Base-by-base conservation (phyloP, 2,113 vertebrate genomes). In the Toxostoma redivivum region DNA sequence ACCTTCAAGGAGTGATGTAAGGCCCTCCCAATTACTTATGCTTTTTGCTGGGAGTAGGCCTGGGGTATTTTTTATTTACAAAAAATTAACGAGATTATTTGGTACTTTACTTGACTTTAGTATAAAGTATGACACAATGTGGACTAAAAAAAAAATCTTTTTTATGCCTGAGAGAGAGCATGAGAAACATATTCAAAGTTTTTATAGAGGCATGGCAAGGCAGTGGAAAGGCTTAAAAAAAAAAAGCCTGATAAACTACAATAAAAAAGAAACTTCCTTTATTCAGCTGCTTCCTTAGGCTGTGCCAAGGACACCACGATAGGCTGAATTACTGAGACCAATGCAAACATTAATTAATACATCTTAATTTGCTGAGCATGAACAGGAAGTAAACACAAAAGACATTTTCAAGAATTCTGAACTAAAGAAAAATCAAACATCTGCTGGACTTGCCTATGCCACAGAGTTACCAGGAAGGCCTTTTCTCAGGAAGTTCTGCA, bases 301-400 rank as follows among this genome's bases (percentile, higher is more conserved):
- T 56, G 33, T 44, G 17, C 40, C 53, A 82, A 77, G 48, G 44
- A 83, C 37, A 87, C 62, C 30, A 57, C 0, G 0, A 66, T 5
- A 81, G 38, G 24, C 20, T 72, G 79, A 92, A 90, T 58, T 87
- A 72, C 47, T 80, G 50, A 81, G 44, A 78, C 21, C 66, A 88
- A 91, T 17, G 48, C 47, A 91, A 95, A 81, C 11, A 16, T 16
- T 48, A 64, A 74, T 22, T 61, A 89, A 81, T 66, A 74, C 16
- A 71, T 78, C 58, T 58, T 58, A 30, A 81, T 91, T 94, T 87
- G 86, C 22, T 38, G 1, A 81, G 12, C 37, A 45, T 62, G 45
- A n/a, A 30, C 42, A 22, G 16, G 33, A 86, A 94, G n/a, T 30
- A 91, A 88, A 90, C 45, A 73, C 12, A 15, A 25, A 67, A 23